phyloP scores from a whole-genome alignment of 2,113 vertebrate genomes.

The Catharus bicknelli region DNA sequence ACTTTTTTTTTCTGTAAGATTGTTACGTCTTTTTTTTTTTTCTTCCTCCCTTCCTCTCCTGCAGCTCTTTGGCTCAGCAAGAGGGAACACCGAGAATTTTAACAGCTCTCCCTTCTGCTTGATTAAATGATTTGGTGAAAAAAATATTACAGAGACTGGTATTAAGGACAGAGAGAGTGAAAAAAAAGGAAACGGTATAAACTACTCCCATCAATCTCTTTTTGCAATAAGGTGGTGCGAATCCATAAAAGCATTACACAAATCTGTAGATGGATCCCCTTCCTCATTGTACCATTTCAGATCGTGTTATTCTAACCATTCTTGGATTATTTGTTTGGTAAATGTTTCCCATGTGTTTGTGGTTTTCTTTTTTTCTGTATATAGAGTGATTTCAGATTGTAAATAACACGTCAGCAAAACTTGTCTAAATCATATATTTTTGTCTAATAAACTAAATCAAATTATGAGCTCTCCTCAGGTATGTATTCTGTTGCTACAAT shows the following conservation, averaged over 20 bases:
- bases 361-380: conserved; percentile 86
- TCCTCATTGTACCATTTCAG: conserved; percentile 84
- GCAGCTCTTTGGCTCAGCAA: conserved; percentile 92
- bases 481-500: conserved; percentile 45
- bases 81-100: conserved; percentile 94
- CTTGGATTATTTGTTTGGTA: conserved; percentile 82
- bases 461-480: conserved; percentile 65
- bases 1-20: conserved; percentile 24
- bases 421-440: conserved; percentile 99
- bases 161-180: conserved; percentile 58
- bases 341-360: conserved; percentile 86
- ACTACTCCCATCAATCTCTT: conserved; percentile 65
- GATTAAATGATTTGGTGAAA: conserved; percentile 75
- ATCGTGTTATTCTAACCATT: conserved; percentile 76
- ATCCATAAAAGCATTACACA: conserved; percentile 82
- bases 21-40: conserved; percentile 14
- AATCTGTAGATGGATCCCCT: conserved; percentile 83
- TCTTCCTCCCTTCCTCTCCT: neutral
- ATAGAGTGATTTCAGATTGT: conserved; percentile 97
- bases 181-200: conserved; percentile 69
- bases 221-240: conserved; percentile 82
- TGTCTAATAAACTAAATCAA: conserved; percentile 99
- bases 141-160: conserved; percentile 70
- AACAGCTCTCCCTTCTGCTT: conserved; percentile 92
- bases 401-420: conserved; percentile 95